These are phyloP conservation scores for Drosophila suzukii DNA, from an alignment of 1,140 invertebrate species.

Conservation along the genomic window DNA sequence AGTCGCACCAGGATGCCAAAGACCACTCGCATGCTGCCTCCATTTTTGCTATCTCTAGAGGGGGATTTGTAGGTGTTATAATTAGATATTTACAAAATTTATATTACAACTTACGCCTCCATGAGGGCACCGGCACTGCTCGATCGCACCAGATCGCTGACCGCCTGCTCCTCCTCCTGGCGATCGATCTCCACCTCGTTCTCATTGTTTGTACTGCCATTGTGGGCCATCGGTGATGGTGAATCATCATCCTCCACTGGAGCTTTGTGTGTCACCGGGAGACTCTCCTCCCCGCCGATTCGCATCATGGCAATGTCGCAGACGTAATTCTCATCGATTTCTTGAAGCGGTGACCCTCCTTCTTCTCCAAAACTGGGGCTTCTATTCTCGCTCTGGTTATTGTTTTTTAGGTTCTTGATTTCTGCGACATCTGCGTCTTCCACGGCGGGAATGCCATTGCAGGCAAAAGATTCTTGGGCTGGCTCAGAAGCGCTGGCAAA, in stretches of 20 bases:
- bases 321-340: conserved; percentile 76
- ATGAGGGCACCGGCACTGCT: conserved; percentile 51
- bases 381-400: conserved; percentile 25
- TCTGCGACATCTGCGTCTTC: conserved; percentile 1
- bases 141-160: conserved; percentile 71
- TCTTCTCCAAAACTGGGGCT: neutral
- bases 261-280: conserved; percentile 11
- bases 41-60: conserved; percentile 53
- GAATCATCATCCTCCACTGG: conserved; percentile 16
- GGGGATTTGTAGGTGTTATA: neutral
- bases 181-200: conserved; percentile 72
- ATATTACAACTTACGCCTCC: conserved; percentile 52
- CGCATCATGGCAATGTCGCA: conserved; percentile 76
- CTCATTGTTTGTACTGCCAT: conserved; percentile 19
- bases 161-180: conserved; percentile 72
- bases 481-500: conserved; percentile 28
- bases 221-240: conserved; percentile 2
- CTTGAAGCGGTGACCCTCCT: conserved; percentile 15
- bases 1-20: conserved; percentile 78
- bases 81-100: neutral
- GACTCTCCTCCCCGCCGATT: conserved; percentile 60
- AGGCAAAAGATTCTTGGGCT: conserved; percentile 11
- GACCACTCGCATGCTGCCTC: conserved; percentile 75
- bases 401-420: conserved; percentile 7
- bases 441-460: conserved; percentile 2